Percentiles rank a stretch among this genome's conserved stretches.
Conservation (phyloP, 1,140 invertebrate species). For the Drosophila lini region DNA sequence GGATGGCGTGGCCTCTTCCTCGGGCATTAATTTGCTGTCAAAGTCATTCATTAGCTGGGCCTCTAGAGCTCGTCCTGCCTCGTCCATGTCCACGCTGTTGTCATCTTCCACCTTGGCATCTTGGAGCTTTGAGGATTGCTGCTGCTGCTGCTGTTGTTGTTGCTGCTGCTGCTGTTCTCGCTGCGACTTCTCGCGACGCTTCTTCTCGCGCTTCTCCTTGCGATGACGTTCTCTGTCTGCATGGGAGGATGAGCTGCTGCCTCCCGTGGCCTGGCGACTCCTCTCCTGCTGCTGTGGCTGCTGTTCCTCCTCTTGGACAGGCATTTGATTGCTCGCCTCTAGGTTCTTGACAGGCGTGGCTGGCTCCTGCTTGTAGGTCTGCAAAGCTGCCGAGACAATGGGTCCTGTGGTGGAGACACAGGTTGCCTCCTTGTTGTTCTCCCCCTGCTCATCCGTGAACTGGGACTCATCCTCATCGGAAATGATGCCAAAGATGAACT, state of each 20-base stretch:
- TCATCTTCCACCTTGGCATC: conserved; percentile 87
- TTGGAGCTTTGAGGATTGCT: conserved; percentile 61
- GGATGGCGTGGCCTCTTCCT: conserved; percentile 80
- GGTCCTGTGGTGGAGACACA: conserved; percentile 62
- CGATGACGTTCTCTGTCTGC: conserved; percentile 75
- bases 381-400: conserved; percentile 77
- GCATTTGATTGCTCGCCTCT: conserved; percentile 6
- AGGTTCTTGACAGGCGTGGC: conserved; percentile 56
- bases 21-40: conserved; percentile 76
- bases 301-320: conserved; percentile 39
- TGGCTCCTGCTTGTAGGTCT: conserved; percentile 78
- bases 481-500: conserved; percentile 93
- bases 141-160: conserved; percentile 66
- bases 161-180: conserved; percentile 66
- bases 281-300: conserved; percentile 39
- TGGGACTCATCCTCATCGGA: conserved; percentile 88
- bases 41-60: conserved; percentile 89
- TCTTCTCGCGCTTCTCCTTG: conserved; percentile 89
- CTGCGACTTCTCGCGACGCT: conserved; percentile 86
- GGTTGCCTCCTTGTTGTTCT: conserved; percentile 39
- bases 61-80: conserved; percentile 91
- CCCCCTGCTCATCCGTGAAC: conserved; percentile 61
- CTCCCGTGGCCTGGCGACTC: conserved; percentile 18
- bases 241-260: conserved; percentile 41
- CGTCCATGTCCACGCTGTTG: conserved; percentile 91